Evolutionary conservation across 2,888 invertebrate species (phyloP).

Genomic region (Platycheirus albimanus): DNA sequence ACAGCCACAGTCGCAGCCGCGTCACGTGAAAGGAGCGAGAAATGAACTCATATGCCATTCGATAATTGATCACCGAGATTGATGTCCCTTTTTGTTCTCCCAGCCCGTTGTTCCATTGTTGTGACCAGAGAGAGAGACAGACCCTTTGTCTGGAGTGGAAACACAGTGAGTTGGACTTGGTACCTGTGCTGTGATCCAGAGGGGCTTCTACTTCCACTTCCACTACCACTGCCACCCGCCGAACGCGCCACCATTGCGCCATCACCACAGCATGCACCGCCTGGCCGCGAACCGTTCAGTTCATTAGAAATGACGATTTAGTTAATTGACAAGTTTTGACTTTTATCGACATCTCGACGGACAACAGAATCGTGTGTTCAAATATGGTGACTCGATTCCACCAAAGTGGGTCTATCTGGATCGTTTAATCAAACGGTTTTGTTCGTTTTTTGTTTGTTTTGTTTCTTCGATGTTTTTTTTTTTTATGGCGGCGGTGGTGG

Average conservation of each 20-base stretch:
- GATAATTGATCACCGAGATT: conserved; percentile 73
- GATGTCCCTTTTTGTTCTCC: conserved; percentile 57
- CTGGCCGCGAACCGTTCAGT: conserved; percentile 21
- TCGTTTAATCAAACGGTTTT: conserved; percentile 68
- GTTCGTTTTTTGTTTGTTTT: conserved; percentile 49
- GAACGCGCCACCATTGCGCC: conserved; percentile 30
- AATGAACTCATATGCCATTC: conserved; percentile 74
- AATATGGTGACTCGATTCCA: conserved; percentile 70
- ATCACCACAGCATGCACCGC: too few species aligned
- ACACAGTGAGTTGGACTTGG: not conserved
- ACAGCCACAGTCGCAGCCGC: conserved; percentile 56
- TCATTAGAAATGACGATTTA: conserved; percentile 74
- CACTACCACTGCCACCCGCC: too few species aligned
- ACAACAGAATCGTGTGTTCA: conserved; percentile 74
- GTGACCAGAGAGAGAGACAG: conserved; percentile 23
- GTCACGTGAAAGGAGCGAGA: conserved; percentile 74
- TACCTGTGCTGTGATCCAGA: conserved; percentile 12
- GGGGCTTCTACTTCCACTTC: conserved; percentile 7
- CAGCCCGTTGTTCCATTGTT: conserved; percentile 58
- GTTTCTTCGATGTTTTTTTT: not conserved
- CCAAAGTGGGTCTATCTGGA: conserved; percentile 70
- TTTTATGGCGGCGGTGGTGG: not conserved
- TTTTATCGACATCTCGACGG: conserved; percentile 75
- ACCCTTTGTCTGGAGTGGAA: conserved; percentile 42
- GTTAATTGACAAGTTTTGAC: conserved; percentile 75